These are phyloP conservation scores for Hyalella azteca DNA, from an alignment of 2,888 invertebrate genomes.

Conservation along the genomic window DNA sequence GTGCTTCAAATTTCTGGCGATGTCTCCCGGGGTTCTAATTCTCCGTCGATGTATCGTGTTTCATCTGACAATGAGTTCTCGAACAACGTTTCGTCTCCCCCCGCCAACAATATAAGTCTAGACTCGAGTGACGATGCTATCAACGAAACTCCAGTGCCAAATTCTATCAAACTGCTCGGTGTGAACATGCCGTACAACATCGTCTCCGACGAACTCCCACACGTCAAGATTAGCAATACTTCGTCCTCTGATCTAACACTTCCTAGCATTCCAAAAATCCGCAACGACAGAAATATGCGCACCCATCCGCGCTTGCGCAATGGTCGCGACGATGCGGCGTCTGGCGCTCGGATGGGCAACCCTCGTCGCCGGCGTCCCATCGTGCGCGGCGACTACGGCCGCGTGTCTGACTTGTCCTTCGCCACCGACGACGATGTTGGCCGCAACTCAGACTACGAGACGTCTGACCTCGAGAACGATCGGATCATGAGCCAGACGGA, in stretches of 20 bases:
- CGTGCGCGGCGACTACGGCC: conserved; percentile 52
- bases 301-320: background rate
- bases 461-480: conserved; percentile 9
- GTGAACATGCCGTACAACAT: conserved; percentile 34
- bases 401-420: conserved; percentile 57
- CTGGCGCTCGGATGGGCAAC: conserved; percentile 42
- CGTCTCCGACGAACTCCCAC: background rate
- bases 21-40: too few species aligned
- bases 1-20: too few species aligned
- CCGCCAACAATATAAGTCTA: conserved; percentile 33
- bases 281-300: background rate
- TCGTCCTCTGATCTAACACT: background rate
- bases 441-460: background rate
- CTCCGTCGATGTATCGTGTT: too few species aligned
- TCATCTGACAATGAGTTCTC: too few species aligned
- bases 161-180: background rate
- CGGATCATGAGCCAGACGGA: background rate
- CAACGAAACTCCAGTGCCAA: conserved; percentile 18
- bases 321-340: background rate
- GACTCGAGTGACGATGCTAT: conserved; percentile 32
- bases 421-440: conserved; percentile 51
- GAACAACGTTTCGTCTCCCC: background rate
- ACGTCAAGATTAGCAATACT: conserved; percentile 20
- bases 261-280: conserved; percentile 18
- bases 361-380: conserved; percentile 55